Evolutionary conservation across 2,888 invertebrate species (phyloP).

Genomic region (Agelastica alni): DNA sequence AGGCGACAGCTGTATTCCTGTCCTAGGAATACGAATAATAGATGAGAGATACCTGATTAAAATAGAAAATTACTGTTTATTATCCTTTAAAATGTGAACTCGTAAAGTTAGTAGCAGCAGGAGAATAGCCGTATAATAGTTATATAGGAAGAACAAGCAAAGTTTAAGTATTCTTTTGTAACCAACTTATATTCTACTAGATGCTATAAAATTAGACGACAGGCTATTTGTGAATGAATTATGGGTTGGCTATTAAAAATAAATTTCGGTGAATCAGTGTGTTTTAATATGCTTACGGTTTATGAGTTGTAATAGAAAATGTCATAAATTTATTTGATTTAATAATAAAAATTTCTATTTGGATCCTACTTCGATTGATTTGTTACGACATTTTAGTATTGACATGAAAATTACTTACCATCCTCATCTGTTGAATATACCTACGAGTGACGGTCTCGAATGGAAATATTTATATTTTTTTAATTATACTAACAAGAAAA

Average conservation of each 20-base stretch:
- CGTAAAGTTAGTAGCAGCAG: conserved; percentile 8
- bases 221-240: conserved; percentile 19
- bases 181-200: conserved; percentile 1
- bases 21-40: background rate
- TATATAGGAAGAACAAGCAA: conserved; percentile 5
- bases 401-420: background rate
- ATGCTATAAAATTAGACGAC: conserved; percentile 21
- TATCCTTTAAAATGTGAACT: conserved; percentile 6
- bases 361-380: background rate
- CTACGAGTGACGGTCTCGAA: too few species aligned
- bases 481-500: too few species aligned
- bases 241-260: conserved; percentile 16
- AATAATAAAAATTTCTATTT: background rate
- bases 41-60: conserved; percentile 1
- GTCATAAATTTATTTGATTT: conserved; percentile 10
- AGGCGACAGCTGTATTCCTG: background rate
- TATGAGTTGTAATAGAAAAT: conserved; percentile 1
- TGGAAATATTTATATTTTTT: too few species aligned
- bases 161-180: conserved; percentile 4
- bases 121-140: conserved; percentile 1
- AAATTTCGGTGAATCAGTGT: conserved; percentile 19
- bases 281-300: conserved; percentile 1
- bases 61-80: conserved; percentile 5
- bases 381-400: conserved; percentile 5
- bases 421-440: too few species aligned